These are phyloP conservation scores for Catostomus latipinnis DNA, from an alignment of 2,797 vertebrate genomes.

Conservation along the genomic window DNA sequence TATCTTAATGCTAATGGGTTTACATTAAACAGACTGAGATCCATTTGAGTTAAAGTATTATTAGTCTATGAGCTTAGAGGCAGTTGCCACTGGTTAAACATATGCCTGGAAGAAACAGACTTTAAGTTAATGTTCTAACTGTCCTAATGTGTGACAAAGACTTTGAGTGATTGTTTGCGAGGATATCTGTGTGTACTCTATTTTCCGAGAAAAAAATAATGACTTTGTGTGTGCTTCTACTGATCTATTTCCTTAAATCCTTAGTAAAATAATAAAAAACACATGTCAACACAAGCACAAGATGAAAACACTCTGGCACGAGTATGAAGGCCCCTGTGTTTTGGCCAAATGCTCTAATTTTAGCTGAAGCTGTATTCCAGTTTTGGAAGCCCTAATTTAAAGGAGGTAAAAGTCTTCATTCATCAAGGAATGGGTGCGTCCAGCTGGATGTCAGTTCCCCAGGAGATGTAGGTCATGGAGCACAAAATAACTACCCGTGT, in stretches of 20 bases:
- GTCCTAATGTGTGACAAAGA: slow-evolving; percentile 4
- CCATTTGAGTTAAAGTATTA: background rate
- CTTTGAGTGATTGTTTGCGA: slow-evolving; percentile 21
- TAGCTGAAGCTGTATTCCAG: slow-evolving; percentile 45
- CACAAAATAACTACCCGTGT: background rate
- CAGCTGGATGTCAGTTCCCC: slow-evolving; percentile 29
- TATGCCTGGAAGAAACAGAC: background rate
- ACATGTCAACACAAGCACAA: slow-evolving; percentile 47
- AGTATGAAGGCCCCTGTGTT: slow-evolving; percentile 40
- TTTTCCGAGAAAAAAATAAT: slow-evolving; percentile 37
- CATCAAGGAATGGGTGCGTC: slow-evolving; percentile 48
- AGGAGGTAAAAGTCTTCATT: slow-evolving; percentile 54
- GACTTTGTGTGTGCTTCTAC: slow-evolving; percentile 13
- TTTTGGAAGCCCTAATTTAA: slow-evolving; percentile 43
- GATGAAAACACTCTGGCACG: slow-evolving; percentile 41
- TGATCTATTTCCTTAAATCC: slow-evolving; percentile 30
- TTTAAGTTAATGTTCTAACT: slow-evolving; percentile 17
- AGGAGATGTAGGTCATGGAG: slow-evolving; percentile 39
- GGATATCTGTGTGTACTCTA: slow-evolving; percentile 36
- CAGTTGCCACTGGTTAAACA: background rate
- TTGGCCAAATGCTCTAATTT: slow-evolving; percentile 57
- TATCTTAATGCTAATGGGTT: background rate
- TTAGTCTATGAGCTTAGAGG: background rate
- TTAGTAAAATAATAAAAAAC: slow-evolving; percentile 45
- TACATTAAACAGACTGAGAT: background rate